Base-by-base conservation (phyloP, 2,888 invertebrate species). In the Plagodis dolabraria region DNA sequence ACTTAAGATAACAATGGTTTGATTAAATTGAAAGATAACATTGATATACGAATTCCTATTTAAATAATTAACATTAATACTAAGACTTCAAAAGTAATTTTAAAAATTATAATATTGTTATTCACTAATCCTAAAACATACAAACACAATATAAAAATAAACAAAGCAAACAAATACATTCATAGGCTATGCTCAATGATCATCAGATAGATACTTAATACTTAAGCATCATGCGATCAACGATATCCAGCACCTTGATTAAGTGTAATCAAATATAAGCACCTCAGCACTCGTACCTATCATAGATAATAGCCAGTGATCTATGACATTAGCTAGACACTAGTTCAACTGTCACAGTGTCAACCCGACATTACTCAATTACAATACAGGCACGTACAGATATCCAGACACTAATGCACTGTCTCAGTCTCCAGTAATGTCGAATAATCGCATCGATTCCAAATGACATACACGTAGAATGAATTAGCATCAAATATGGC, bases 361-460 rank as follows among this genome's bases (percentile, higher is more conserved):
- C 83, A 82, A 75, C 69, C 64, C 66, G 65, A 76, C 74, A 69
- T 76, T 75, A 76, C 77, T 80, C 82, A 77, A 83, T 84, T 82
- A 81, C 64, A 68, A 68, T 68, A 72, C 70, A 70, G 65, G 46
- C 49, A 53, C 45, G 48, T 52, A 67, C 57, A 50, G 12, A 64
- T 74, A 71, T 10, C 40, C 67, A 54, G 48, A 47, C 55, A 45
- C 44, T 55, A 55, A 55, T 48, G 45, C 35, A 49, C 49, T 55
- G 55, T 49, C 53, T 40, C 48, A 12, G 35, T 47, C 48, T 48
- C 44, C 58, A 62, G 65, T 79, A 75, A 78, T 79, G 79, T 79
- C 78, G 75, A 77, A 75, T 79, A 78, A 80, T 78, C 69, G 71
- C 71, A 74, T 76, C 76, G 74, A 81, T 81, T 74, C 62, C 60